These are phyloP conservation scores for Agonum fuliginosum DNA, from an alignment of 2,888 invertebrate genomes.

Conservation along the genomic window DNA sequence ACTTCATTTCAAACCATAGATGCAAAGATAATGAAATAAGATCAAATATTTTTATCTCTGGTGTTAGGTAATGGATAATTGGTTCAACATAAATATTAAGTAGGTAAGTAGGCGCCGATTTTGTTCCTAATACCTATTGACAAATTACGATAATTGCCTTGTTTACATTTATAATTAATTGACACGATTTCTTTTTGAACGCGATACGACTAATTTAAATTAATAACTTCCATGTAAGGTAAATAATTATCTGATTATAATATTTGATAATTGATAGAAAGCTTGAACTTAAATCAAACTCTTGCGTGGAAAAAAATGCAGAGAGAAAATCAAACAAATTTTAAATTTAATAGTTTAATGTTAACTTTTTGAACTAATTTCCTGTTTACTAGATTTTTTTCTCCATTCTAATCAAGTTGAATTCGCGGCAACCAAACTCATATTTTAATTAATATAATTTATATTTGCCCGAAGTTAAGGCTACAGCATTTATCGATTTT, in stretches of 20 bases:
- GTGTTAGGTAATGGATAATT: neutral
- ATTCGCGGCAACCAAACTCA: too few relatives aligned
- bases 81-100: constrained; percentile 8
- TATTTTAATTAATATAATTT: too few relatives aligned
- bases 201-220: constrained; percentile 11
- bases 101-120: neutral
- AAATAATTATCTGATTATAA: constrained; percentile 1
- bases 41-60: neutral
- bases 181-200: neutral
- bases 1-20: too few relatives aligned
- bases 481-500: too few relatives aligned
- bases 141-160: constrained; percentile 27
- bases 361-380: too few relatives aligned
- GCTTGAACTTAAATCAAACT: too few relatives aligned
- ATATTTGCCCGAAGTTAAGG: too few relatives aligned
- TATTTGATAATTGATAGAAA: neutral
- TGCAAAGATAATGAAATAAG: neutral
- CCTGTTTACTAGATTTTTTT: too few relatives aligned
- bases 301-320: too few relatives aligned
- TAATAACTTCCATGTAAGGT: constrained; percentile 7
- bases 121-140: neutral
- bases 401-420: too few relatives aligned
- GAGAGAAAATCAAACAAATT: too few relatives aligned
- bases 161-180: constrained; percentile 27
- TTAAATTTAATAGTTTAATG: too few relatives aligned